Conservation (phyloP, 2,888 invertebrate genomes). For the Philereme vetulata region DNA sequence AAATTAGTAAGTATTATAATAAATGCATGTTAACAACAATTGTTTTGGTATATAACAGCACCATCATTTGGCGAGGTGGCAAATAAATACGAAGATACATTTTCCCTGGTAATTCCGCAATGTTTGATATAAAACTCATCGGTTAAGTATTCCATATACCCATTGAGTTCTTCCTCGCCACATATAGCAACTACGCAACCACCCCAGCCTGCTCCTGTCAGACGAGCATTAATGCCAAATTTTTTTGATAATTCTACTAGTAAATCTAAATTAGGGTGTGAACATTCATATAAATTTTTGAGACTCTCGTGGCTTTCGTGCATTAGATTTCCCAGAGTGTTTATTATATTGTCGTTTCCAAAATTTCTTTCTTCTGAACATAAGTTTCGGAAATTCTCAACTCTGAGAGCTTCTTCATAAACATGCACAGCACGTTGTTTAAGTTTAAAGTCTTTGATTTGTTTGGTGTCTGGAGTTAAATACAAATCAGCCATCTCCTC, state of each 20-base stretch:
- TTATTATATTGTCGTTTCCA: conserved; percentile 66
- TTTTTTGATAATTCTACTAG: conserved; percentile 90
- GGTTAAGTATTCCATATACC: conserved; percentile 88
- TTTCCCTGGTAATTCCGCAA: conserved; percentile 78
- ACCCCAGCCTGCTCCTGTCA: conserved; percentile 99
- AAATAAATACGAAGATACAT: conserved; percentile 86
- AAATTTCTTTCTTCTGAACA: conserved; percentile 73
- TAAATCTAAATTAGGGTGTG: conserved; percentile 93
- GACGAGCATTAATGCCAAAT: conserved; percentile 90
- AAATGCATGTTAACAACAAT: neutral
- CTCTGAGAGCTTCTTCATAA: conserved; percentile 94
- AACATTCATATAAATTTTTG: conserved; percentile 94
- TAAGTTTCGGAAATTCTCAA: conserved; percentile 88
- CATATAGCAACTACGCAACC: conserved; percentile 97
- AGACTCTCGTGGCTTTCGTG: conserved; percentile 94
- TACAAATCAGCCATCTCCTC: conserved; percentile 83
- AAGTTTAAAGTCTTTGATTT: conserved; percentile 90
- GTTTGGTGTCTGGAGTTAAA: conserved; percentile 82
- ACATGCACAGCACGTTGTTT: conserved; percentile 95
- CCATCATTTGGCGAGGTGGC: conserved; percentile 89
- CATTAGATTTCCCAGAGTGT: conserved; percentile 92
- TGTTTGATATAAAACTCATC: conserved; percentile 87
- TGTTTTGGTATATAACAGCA: conserved; percentile 79
- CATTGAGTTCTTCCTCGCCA: conserved; percentile 84
- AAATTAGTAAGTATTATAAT: conserved; percentile 4